Base-by-base conservation (phyloP, 2,888 invertebrate species). In the Cecidostiba fungosa region DNA sequence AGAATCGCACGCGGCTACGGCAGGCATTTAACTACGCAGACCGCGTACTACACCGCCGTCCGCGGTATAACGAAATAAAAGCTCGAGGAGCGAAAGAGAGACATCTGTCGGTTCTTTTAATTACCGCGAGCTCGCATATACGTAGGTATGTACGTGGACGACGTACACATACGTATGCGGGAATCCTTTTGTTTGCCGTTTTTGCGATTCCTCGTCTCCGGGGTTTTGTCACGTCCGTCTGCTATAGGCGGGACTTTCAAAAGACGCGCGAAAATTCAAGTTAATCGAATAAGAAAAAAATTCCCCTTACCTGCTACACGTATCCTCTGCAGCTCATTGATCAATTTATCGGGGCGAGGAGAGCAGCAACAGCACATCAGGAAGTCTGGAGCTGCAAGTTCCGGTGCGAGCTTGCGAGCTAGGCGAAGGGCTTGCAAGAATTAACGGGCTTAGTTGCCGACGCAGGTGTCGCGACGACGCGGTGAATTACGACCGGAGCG, bases 81-180 rank as follows among this genome's bases (percentile, higher is more conserved):
- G 90, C 91, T 84, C 90, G 89, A 90, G 89, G 89, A 92, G 91
- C 91, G 91, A 54, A 54, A 66, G 47, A 92, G 91, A 92, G 91
- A 92, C 92, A 92, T 92, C 92, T 92, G 93, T 92, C 92, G 92
- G 92, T 92, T 93, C 93, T 93, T 93, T 93, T 93, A 93, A 93
- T 93, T 93, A 92, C 92, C 90, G 90, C 89, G 89, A 32, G 70
- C 70, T 36, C 36, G 5, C 43, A 10, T 0, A 12, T 10, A 2
- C 89, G 92, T n/a, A n/a, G n/a, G n/a, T n/a, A n/a, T n/a, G 92
- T 85, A 74, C 86, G 87, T 26, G 76, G 74, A 88, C 87, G 88
- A 36, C 39, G 26, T 8, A 12, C 39, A 23, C 19, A 1, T n/a
- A 14, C 26, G 14, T 3, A 70, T 5, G 6, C 8, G n/a, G n/a